phyloP scores from a whole-genome alignment of 2,797 vertebrate species.

The Microctenopoma stevenorrisi region DNA sequence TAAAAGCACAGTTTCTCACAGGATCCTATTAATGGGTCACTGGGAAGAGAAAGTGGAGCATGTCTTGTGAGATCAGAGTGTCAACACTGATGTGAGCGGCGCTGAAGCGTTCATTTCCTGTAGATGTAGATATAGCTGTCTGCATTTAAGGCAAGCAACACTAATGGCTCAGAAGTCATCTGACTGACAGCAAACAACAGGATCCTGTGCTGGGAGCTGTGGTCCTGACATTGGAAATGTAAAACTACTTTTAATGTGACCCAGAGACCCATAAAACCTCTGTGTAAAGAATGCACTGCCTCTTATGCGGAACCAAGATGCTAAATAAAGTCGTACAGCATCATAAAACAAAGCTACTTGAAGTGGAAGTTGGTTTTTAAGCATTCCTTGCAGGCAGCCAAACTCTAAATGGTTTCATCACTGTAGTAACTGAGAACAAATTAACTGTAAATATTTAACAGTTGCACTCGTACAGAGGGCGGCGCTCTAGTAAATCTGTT shows the following conservation, averaged over 20 bases:
- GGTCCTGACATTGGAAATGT: conserved; percentile 28
- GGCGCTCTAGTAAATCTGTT: conserved; percentile 36
- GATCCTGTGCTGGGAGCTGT: conserved; percentile 16
- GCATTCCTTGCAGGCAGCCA: conserved; percentile 35
- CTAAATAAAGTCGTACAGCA: conserved; percentile 27
- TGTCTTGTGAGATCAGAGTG: conserved; percentile 61
- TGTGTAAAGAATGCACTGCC: conserved; percentile 17
- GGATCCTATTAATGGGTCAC: conserved; percentile 69
- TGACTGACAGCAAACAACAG: conserved; percentile 52
- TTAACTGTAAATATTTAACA: conserved; percentile 49
- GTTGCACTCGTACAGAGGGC: conserved; percentile 35
- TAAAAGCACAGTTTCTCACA: conserved; percentile 54
- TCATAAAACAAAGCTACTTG: conserved; percentile 41
- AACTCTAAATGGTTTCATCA: conserved; percentile 45
- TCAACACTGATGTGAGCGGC: conserved; percentile 48
- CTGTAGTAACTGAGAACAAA: conserved; percentile 51
- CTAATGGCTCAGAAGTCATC: conserved; percentile 36
- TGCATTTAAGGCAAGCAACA: conserved; percentile 33
- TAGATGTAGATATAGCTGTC: conserved; percentile 26
- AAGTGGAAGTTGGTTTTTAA: conserved; percentile 36
- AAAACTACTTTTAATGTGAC: conserved; percentile 15
- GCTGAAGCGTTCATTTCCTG: conserved; percentile 42
- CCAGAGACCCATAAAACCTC: conserved; percentile 22
- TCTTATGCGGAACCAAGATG: conserved; percentile 19
- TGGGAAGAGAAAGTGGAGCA: conserved; percentile 67